Base-by-base conservation (phyloP, 2,888 invertebrate species). In the Apantesis nais region DNA sequence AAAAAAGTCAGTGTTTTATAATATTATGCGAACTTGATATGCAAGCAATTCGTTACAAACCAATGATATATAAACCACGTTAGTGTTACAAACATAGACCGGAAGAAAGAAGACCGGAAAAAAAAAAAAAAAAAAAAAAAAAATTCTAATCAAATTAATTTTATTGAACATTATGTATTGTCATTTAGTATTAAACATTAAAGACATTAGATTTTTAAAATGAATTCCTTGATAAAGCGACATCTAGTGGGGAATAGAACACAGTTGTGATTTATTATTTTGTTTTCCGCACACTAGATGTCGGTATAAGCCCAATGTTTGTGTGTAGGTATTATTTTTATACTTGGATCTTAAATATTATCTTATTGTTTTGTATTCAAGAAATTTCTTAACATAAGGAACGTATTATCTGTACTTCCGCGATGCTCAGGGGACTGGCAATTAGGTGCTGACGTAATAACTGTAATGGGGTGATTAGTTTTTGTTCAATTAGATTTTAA, bases 191-290 rank as follows among this genome's bases (percentile, higher is more conserved):
- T 44, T 39, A 12, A 39, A 39, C 39, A 11, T 16, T n/a, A n/a
- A 11, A n/a, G n/a, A 55, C n/a, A 25, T 9, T 41, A 39, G 16
- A 19, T 41, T 63, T 41, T 25, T 29, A 44, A 29, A n/a, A 39
- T 11, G 11, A 14, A 4, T 11, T 19, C 3, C 39, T 58, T 25
- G 11, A 19, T 11, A 2, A 5, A 16, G 29, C 9, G 78, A 61
- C 80, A 78, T 79, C 81, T 81, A 14, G 29, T 34, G 67, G 19
- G 37, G n/a, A 72, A 63, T 75, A 76, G 74, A 14, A 12, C 1
- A 29, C n/a, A 44, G 8, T 34, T 63, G 2, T 48, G 31, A 12
- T 44, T 16, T 12, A 11, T 34, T 5, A 29, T 58, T 64, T 65
- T 44, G 44, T 29, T 67, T 74, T 73, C 3, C 68, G 29, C n/a